phyloP scores from a whole-genome alignment of 2,888 invertebrate species.

The Amitus sp. region DNA sequence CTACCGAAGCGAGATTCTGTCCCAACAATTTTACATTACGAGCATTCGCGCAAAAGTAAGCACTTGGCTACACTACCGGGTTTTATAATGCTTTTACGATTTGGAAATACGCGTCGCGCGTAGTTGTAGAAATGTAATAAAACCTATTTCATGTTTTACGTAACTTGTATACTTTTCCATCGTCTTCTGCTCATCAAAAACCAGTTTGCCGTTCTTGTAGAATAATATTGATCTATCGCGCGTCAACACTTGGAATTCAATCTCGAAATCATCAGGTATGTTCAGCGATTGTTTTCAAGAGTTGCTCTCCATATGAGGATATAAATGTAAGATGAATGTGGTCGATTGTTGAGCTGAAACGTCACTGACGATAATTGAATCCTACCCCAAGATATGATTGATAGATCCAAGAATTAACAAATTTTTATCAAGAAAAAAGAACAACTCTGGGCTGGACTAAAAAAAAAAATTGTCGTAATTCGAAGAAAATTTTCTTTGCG shows the following conservation, averaged over 20 bases:
- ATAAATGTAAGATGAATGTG: conserved; percentile 57
- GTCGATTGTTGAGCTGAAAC: conserved; percentile 54
- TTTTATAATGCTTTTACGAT: conserved; percentile 5
- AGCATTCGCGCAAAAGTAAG: no score
- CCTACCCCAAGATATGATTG: conserved; percentile 59
- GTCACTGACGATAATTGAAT: conserved; percentile 60
- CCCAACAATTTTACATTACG: no score
- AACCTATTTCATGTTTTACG: conserved; percentile 1
- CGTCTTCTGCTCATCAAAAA: conserved; percentile 1
- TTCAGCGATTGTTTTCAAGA: conserved; percentile 1
- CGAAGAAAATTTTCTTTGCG: no score
- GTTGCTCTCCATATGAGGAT: conserved; percentile 10
- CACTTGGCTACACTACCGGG: background rate
- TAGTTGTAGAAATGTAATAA: conserved; percentile 5
- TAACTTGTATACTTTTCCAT: background rate
- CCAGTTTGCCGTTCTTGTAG: conserved; percentile 1
- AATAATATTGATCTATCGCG: conserved; percentile 2
- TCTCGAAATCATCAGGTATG: background rate
- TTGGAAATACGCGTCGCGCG: background rate
- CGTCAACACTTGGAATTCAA: background rate
- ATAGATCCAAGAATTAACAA: conserved; percentile 19
- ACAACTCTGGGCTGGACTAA: no score
- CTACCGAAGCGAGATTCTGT: no score
- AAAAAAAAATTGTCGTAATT: no score
- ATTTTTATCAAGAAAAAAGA: no score